These are phyloP conservation scores for Ips nitidus DNA, from an alignment of 1,140 invertebrate species.

Conservation along the genomic window DNA sequence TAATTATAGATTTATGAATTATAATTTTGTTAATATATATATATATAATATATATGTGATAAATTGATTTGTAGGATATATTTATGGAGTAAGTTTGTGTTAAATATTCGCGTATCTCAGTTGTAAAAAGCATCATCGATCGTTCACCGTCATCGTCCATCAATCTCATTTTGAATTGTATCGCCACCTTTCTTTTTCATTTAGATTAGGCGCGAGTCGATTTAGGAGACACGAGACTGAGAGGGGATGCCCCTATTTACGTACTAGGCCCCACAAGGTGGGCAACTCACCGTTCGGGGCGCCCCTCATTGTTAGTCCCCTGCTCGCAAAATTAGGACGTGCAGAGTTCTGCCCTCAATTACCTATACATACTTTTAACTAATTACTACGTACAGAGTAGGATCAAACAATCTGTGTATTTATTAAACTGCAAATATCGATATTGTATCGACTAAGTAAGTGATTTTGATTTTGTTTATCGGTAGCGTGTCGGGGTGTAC, in stretches of 20 bases:
- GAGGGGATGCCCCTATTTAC: slow-evolving; percentile 41
- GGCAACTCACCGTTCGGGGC: slow-evolving; percentile 40
- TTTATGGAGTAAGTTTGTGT: slow-evolving; percentile 50
- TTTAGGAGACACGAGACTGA: slow-evolving; percentile 48
- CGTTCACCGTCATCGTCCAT: slow-evolving; percentile 34
- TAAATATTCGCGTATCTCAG: slow-evolving; percentile 48
- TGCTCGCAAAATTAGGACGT: slow-evolving; percentile 40
- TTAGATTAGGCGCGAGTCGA: slow-evolving; percentile 41
- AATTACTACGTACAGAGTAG: slow-evolving; percentile 16
- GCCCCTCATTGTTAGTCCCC: slow-evolving; percentile 41
- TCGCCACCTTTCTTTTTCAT: slow-evolving; percentile 40
- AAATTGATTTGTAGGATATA: slow-evolving; percentile 51
- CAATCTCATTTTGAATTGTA: slow-evolving; percentile 32
- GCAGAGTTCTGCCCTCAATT: slow-evolving; percentile 44
- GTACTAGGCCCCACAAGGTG: slow-evolving; percentile 42
- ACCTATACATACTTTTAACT: slow-evolving; percentile 7
- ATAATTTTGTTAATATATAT: slow-evolving; percentile 49
- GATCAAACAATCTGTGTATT: slow-evolving; percentile 12
- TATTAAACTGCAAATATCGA: slow-evolving; percentile 13
- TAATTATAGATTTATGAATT: slow-evolving; percentile 43
- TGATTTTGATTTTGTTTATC: slow-evolving; percentile 12
- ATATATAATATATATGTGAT: slow-evolving; percentile 50
- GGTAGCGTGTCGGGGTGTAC: slow-evolving; percentile 16
- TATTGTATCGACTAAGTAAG: slow-evolving; percentile 29
- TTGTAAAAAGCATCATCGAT: slow-evolving; percentile 52